Percentiles rank a stretch among this genome's conserved stretches.
Evolutionary conservation across 1,140 invertebrate species (phyloP).

Genomic region (Lepidostoma basale): DNA sequence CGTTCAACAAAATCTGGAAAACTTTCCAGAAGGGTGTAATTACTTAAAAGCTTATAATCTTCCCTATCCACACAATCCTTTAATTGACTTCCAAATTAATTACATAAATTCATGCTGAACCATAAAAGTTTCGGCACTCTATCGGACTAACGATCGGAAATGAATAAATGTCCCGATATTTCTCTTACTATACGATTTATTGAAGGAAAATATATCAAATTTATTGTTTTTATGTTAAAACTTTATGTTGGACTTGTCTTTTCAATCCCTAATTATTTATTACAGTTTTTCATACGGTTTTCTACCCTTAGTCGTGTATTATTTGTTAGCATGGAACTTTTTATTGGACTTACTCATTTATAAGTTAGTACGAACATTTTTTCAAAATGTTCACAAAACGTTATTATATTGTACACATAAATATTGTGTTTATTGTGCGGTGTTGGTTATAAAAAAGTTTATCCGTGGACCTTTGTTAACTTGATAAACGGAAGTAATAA

Average conservation of each 20-base stretch:
- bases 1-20: neutral
- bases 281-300: neutral
- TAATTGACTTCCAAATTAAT: slow-evolving; percentile 16
- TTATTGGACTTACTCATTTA: too few relatives aligned
- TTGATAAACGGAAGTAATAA: too few relatives aligned
- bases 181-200: neutral
- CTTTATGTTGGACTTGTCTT: neutral
- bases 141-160: neutral
- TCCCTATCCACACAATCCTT: slow-evolving; percentile 15
- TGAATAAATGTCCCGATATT: neutral
- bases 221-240: neutral
- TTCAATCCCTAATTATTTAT: neutral
- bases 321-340: too few relatives aligned
- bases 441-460: too few relatives aligned
- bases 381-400: too few relatives aligned
- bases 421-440: too few relatives aligned
- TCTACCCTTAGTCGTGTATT: too few relatives aligned
- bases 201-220: neutral
- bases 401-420: too few relatives aligned
- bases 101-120: slow-evolving; percentile 11
- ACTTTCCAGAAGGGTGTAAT: neutral
- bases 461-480: too few relatives aligned
- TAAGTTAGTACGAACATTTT: too few relatives aligned
- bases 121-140: neutral
- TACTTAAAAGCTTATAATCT: slow-evolving; percentile 17